Evolutionary conservation across 2,797 vertebrate genomes (phyloP).

Genomic region (Xenentodon cancila): DNA sequence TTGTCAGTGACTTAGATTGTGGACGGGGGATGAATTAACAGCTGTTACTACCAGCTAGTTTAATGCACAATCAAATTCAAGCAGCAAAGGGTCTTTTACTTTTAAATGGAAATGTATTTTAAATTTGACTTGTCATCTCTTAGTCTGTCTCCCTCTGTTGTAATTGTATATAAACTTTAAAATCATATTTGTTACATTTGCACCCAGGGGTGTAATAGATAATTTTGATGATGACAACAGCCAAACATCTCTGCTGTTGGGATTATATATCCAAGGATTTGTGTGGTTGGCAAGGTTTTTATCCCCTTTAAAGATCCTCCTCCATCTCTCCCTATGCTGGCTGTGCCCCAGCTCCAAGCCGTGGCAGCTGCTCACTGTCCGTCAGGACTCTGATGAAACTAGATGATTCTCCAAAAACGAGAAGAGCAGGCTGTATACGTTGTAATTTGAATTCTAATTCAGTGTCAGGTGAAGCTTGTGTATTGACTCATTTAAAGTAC

Average conservation of each 20-base stretch:
- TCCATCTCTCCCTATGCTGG: constrained; percentile 61
- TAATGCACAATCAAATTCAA: no score
- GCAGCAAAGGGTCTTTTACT: no score
- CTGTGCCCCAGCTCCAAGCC: constrained; percentile 61
- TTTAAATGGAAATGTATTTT: no score
- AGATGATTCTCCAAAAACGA: constrained; percentile 42
- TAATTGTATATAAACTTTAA: constrained; percentile 21
- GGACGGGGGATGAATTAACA: no score
- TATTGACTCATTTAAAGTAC: neutral
- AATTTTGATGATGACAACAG: constrained; percentile 55
- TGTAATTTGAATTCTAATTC: constrained; percentile 22
- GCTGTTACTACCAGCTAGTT: no score
- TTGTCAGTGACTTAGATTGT: no score
- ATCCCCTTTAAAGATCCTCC: constrained; percentile 72
- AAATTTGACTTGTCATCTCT: no score
- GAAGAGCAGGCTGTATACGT: constrained; percentile 23
- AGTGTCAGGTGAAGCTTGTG: constrained; percentile 15
- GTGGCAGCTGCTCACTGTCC: constrained; percentile 58
- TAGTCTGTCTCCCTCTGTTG: no score
- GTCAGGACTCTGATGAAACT: constrained; percentile 54
- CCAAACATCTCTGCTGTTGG: constrained; percentile 55
- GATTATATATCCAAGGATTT: constrained; percentile 73
- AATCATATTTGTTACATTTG: constrained; percentile 29
- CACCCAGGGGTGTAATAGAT: constrained; percentile 34
- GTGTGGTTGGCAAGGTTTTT: constrained; percentile 64